Evolutionary conservation across 2,113 vertebrate genomes (phyloP).

Genomic region (Erythrolamprus reginae): DNA sequence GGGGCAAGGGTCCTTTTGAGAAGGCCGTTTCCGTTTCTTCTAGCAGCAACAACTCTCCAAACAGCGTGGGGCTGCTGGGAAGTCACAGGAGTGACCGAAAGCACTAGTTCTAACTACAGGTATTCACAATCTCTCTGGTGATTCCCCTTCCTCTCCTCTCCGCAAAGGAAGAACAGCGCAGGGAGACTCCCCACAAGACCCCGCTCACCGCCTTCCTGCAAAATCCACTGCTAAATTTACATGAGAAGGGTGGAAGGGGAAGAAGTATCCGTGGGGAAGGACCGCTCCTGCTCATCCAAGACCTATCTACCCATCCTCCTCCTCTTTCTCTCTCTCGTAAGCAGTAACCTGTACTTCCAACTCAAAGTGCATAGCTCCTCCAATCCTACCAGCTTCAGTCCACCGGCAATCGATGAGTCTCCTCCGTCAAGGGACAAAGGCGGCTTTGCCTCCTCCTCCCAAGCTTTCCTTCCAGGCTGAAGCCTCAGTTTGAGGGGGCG

Average conservation of each 20-base stretch:
- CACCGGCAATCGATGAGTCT: conserved; percentile 25
- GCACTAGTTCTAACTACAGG: conserved; percentile 30
- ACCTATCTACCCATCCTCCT: conserved; percentile 43
- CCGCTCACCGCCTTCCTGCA: conserved; percentile 39
- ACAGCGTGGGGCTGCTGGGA: conserved; percentile 45
- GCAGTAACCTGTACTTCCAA: conserved; percentile 34
- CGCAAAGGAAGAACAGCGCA: background rate
- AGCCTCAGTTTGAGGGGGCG: conserved; percentile 84
- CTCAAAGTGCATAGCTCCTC: conserved; percentile 48
- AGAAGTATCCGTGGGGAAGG: conserved; percentile 23
- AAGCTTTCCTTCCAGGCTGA: conserved; percentile 32
- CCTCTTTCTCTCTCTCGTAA: conserved; percentile 1
- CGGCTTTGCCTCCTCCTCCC: conserved; percentile 39
- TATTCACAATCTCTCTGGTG: background rate
- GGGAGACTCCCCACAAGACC: conserved; percentile 12
- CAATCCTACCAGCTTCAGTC: conserved; percentile 29
- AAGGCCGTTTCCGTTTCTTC: conserved; percentile 53
- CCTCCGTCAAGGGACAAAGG: conserved; percentile 27
- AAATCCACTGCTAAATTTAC: conserved; percentile 44
- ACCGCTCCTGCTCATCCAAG: conserved; percentile 52
- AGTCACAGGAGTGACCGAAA: conserved; percentile 47
- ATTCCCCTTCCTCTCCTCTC: conserved; percentile 21
- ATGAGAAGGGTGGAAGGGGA: conserved; percentile 41
- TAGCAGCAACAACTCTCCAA: conserved; percentile 59
- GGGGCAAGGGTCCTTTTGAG: conserved; percentile 30